phyloP scores from a whole-genome alignment of 2,797 vertebrate genomes.

The Myotis myotis region DNA sequence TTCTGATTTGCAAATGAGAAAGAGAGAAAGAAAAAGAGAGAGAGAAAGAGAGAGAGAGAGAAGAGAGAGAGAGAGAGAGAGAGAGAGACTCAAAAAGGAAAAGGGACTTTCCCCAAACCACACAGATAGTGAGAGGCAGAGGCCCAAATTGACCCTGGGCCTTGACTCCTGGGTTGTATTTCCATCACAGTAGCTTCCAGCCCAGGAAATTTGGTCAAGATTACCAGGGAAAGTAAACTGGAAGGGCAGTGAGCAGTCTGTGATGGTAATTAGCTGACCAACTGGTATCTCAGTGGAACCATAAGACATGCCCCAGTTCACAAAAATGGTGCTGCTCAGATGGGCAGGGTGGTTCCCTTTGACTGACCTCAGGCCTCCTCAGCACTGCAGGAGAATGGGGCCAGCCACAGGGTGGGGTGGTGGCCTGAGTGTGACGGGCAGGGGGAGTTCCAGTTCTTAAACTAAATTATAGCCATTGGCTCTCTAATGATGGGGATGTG shows the following conservation, averaged over 20 bases:
- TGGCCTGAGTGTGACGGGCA: background rate
- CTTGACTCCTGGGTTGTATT: background rate
- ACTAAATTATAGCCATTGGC: background rate
- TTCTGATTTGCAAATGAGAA: slow-evolving; percentile 25
- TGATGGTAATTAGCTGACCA: background rate
- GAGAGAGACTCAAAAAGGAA: background rate
- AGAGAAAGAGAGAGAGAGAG: background rate
- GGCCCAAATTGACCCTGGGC: background rate
- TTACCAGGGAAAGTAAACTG: background rate
- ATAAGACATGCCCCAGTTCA: background rate
- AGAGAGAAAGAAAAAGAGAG: background rate
- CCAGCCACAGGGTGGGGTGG: background rate
- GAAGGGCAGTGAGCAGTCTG: background rate
- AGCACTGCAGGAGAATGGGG: background rate
- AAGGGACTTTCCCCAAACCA: background rate
- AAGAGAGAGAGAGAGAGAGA: background rate
- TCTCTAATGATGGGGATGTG: background rate
- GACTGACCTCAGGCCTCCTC: background rate
- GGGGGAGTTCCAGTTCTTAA: background rate
- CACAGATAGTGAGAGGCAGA: background rate
- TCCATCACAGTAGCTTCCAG: background rate
- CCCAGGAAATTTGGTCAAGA: background rate
- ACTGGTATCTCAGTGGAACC: background rate
- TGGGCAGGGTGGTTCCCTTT: background rate
- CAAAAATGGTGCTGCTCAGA: background rate